Conservation (phyloP, 2,888 invertebrate genomes). For the Nasonovia ribisnigri region DNA sequence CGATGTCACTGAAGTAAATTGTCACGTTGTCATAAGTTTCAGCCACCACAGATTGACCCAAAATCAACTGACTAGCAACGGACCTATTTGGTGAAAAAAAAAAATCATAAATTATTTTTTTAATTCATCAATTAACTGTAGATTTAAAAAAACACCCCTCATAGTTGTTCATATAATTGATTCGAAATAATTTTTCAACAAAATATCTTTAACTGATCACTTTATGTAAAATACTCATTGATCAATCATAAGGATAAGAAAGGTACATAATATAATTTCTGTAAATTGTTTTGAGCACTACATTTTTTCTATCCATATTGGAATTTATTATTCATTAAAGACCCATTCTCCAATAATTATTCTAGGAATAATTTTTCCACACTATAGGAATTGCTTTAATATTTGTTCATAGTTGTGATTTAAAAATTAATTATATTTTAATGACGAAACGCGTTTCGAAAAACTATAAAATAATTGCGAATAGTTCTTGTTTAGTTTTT, state of each 20-base stretch:
- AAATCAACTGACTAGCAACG: conserved; percentile 91
- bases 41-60: conserved; percentile 89
- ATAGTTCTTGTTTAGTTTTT: no score
- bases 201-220: not conserved
- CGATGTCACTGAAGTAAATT: conserved; percentile 97
- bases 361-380: not conserved
- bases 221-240: not conserved
- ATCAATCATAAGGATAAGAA: not conserved
- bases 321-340: not conserved
- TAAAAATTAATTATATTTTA: not conserved
- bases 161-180: not conserved
- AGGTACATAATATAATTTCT: not conserved
- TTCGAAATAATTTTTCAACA: not conserved
- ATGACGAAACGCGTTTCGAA: no score
- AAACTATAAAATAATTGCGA: no score
- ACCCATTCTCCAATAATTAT: not conserved
- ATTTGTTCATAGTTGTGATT: not conserved
- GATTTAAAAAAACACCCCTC: not conserved
- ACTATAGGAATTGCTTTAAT: not conserved
- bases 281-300: not conserved
- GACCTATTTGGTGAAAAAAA: conserved; percentile 72
- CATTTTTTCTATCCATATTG: not conserved
- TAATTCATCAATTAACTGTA: not conserved
- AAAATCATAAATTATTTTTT: not conserved
- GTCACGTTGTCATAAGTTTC: conserved; percentile 94